Base-by-base conservation (phyloP, 1,140 invertebrate genomes). In the Bombus vancouverensis region DNA sequence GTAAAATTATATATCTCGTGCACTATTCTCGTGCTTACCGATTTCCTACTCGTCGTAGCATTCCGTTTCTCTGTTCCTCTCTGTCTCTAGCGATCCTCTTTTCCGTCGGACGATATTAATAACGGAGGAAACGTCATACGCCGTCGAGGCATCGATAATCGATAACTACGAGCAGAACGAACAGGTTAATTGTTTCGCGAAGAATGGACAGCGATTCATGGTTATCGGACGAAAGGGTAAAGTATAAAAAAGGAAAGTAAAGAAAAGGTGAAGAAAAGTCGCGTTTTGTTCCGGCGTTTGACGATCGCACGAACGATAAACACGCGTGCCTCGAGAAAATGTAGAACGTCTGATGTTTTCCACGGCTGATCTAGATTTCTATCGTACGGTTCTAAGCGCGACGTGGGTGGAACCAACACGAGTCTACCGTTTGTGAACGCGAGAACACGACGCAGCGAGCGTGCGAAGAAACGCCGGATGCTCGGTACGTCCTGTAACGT, bases 91-190 rank as follows among this genome's bases (percentile, higher is more conserved):
- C 37, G 59, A 42, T 77, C 57, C 75, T 65, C 25, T 22, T 37
- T 34, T 37, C 32, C 25, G 37, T n/a, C 18, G 4, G 9, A n/a
- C 34, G 44, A 80, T 71, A 81, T 81, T 42, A 81, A 81, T 72
- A 72, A 59, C 68, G 39, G 22, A 68, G 39, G 25, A 68, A 80
- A 68, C 62, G 42, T 34, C 42, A 12, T 28, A 22, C 39, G 28
- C 34, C 62, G 65, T 42, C 18, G 47, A 57, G 28, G 15, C 34
- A 81, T 81, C 28, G 79, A 32, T 81, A 72, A 81, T 81, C 79
- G 68, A 81, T 81, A 81, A 42, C 66, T n/a, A 62, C 28, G 59
- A 22, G 47, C 9, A 37, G 8, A 37, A 6, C 9, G 25, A 34
- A 10, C 25, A 18, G 34, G 32, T 25, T 59, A 15, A 72, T 42